phyloP scores from a whole-genome alignment of 2,113 vertebrate genomes.

The Erinaceus europaeus region DNA sequence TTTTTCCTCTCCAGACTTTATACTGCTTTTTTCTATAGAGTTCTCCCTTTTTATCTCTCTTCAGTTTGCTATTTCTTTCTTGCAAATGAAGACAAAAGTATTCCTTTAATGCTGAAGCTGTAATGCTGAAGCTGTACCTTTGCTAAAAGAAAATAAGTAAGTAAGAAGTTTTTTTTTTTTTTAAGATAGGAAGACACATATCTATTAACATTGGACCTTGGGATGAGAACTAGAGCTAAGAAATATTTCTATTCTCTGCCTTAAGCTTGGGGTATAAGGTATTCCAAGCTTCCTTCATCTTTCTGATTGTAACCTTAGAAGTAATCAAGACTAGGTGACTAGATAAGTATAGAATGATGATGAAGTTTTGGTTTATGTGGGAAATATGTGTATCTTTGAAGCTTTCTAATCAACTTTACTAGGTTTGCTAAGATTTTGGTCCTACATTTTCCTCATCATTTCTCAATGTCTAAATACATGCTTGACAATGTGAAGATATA shows the following conservation, averaged over 20 bases:
- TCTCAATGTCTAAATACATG: not conserved
- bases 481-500: not conserved
- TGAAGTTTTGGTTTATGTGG: not conserved
- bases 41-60: not conserved
- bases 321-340: not conserved
- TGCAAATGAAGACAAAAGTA: not conserved
- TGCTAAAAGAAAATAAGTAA: constrained; percentile 2
- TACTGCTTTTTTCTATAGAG: not conserved
- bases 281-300: not conserved
- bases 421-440: not conserved
- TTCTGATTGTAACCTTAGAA: not conserved
- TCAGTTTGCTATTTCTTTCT: not conserved
- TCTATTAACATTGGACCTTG: not conserved
- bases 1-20: not conserved
- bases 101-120: not conserved
- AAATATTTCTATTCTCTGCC: not conserved
- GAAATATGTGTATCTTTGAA: not conserved
- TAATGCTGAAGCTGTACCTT: not conserved
- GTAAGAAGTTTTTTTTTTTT: not conserved
- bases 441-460: not conserved
- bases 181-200: not conserved
- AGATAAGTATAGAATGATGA: not conserved
- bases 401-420: not conserved
- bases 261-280: not conserved
- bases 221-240: not conserved